Base-by-base conservation (phyloP, 2,113 vertebrate genomes). In the Furnarius figulus region DNA sequence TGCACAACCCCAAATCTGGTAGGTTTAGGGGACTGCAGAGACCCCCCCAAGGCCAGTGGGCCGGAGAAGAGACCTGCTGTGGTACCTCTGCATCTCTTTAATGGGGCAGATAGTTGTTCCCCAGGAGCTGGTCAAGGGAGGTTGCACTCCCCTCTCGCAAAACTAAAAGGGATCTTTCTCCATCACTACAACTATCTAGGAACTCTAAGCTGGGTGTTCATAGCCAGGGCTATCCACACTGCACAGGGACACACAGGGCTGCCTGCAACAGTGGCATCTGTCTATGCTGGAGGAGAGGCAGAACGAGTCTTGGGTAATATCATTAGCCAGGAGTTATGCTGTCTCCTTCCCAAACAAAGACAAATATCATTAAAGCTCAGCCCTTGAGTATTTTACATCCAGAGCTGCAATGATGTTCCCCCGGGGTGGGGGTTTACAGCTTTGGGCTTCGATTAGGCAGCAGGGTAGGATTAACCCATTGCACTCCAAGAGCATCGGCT, bases 131-230 rank as follows among this genome's bases (percentile, higher is more conserved):
- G 2, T 40, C 39, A 23, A 71, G 31, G 42, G 23, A 58, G 9
- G 20, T 3, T 4, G 1, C 7, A 2, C 5, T 78, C 56, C 53
- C 33, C 47, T 24, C 49, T 25, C 7, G 25, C 19, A 4, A 24
- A 77, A 28, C 14, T 42, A 42, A 37, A 75, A 35, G 25, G 8
- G 20, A 42, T 52, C 30, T 25, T 72, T 35, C 35, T 39, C 27
- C 21, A n/a, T 44, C 27, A 17, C 33, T 4, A 3, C 0, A 2
- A 25, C 28, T 2, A 0, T 58, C 39, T 11, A 39, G 35, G 40
- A 90, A 72, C 75, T 79, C 4, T 47, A 62, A 5, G 4, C 6
- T 0, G 22, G n/a, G 17, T 18, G 9, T 12, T 0, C 2, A 59
- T 44, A 35, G 44, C 6, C 49, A n/a, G 39, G 62, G 31, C 75